A percentile compares a stretch with the other conserved stretches of the same genome.
These are phyloP conservation scores for Equus quagga DNA, from an alignment of 2,113 vertebrate genomes.

Conservation along the genomic window DNA sequence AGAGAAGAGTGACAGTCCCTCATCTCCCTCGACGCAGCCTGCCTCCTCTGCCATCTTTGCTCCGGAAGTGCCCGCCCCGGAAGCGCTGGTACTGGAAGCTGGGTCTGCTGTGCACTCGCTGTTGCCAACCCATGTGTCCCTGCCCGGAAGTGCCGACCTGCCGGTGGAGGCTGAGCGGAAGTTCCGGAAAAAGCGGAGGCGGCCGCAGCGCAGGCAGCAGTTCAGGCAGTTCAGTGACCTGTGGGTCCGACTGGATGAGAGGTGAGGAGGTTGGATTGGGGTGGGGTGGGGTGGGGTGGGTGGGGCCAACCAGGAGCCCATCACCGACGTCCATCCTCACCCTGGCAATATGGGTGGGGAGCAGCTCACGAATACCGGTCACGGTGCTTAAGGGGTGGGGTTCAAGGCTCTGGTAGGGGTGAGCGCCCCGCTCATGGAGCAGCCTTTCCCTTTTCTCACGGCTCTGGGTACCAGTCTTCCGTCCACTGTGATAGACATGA, in stretches of 20 bases:
- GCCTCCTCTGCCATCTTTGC: background rate
- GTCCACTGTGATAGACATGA: background rate
- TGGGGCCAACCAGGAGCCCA: accelerated
- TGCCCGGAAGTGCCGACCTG: constrained; percentile 84
- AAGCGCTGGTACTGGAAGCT: background rate
- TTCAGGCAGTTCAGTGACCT: constrained; percentile 92
- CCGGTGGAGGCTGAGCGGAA: constrained; percentile 87
- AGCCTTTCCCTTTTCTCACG: background rate
- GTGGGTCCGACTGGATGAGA: constrained; percentile 92
- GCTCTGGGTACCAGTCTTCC: background rate
- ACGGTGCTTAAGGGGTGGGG: background rate
- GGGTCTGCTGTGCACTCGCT: accelerated
- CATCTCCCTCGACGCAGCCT: accelerated
- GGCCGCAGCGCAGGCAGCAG: constrained; percentile 88
- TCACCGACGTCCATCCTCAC: accelerated
- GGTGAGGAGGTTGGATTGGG: constrained; percentile 79
- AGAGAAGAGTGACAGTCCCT: background rate
- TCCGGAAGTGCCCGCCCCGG: accelerated
- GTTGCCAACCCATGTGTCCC: constrained; percentile 83
- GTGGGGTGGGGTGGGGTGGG: background rate
- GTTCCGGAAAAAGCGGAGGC: constrained; percentile 89
- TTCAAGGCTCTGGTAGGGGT: background rate
- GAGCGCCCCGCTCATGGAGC: background rate
- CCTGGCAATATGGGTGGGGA: accelerated
- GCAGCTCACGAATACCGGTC: background rate